phyloP scores from a whole-genome alignment of 2,888 invertebrate genomes.

The Corythucha ciliata region DNA sequence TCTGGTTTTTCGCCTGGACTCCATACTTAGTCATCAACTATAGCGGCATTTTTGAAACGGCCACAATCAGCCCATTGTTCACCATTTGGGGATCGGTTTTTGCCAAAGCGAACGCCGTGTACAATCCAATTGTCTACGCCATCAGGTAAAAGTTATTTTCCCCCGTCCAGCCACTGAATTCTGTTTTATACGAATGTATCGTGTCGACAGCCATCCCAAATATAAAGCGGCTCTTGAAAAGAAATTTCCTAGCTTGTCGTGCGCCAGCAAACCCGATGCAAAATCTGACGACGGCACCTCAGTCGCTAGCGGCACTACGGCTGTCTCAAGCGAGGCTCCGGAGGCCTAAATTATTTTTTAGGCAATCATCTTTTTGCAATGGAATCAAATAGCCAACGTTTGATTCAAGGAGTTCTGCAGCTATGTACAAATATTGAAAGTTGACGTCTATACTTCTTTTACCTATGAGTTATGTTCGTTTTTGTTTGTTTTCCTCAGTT shows the following conservation, averaged over 20 bases:
- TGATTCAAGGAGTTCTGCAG: no score
- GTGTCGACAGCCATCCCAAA: constrained; percentile 59
- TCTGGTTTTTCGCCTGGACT: constrained; percentile 84
- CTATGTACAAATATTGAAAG: no score
- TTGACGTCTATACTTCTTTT: neutral
- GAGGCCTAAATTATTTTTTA: no score
- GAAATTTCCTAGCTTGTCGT: constrained; percentile 67
- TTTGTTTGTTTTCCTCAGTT: neutral
- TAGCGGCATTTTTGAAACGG: constrained; percentile 65
- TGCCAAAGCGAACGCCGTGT: constrained; percentile 83
- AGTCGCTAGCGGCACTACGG: constrained; percentile 58
- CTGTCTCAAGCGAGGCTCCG: no score
- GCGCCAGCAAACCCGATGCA: constrained; percentile 46
- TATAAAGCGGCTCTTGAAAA: constrained; percentile 65
- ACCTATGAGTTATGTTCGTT: neutral
- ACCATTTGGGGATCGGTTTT: constrained; percentile 86
- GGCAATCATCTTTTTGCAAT: no score
- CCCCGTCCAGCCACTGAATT: neutral
- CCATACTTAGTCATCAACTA: constrained; percentile 77
- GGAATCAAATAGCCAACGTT: no score
- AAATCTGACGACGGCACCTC: constrained; percentile 51
- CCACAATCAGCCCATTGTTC: constrained; percentile 64
- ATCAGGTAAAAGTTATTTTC: constrained; percentile 53
- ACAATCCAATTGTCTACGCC: constrained; percentile 85
- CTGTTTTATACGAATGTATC: neutral